Percentiles rank a stretch among this genome's conserved stretches.
Evolutionary conservation across 2,888 invertebrate species (phyloP).

Genomic region (Acronicta leporina): DNA sequence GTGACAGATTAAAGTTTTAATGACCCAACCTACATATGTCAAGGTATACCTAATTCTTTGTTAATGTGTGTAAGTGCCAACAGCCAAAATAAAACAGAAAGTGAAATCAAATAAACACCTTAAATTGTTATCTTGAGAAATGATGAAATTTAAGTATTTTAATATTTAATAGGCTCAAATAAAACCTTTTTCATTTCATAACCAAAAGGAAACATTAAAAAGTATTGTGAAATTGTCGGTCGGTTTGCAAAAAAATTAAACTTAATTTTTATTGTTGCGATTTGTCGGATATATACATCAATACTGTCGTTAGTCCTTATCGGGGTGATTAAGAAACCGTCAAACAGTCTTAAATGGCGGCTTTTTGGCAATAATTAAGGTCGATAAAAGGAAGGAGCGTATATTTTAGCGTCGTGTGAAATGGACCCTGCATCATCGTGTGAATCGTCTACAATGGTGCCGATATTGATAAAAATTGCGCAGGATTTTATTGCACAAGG

Average conservation of each 20-base stretch:
- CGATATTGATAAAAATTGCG: constrained; percentile 1
- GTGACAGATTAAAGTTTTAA: constrained; percentile 45
- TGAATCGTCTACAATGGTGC: constrained; percentile 16
- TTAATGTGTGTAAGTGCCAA: constrained; percentile 11
- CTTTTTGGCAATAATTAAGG: constrained; percentile 51
- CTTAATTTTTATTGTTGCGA: constrained; percentile 56
- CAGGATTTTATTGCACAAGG: neutral
- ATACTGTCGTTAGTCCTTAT: constrained; percentile 60
- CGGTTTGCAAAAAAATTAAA: constrained; percentile 47
- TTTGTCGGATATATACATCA: constrained; percentile 65
- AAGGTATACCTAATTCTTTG: constrained; percentile 38
- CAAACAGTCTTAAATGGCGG: constrained; percentile 57
- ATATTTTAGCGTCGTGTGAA: constrained; percentile 60
- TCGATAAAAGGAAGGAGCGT: constrained; percentile 48
- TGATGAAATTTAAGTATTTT: constrained; percentile 18
- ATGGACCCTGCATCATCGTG: constrained; percentile 52
- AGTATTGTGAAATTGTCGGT: constrained; percentile 47
- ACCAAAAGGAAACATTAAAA: constrained; percentile 62
- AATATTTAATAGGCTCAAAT: constrained; percentile 33
- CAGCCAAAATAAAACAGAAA: constrained; percentile 29
- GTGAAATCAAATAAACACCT: constrained; percentile 9
- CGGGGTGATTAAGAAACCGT: constrained; percentile 61
- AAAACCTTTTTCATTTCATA: constrained; percentile 58
- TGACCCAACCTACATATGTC: constrained; percentile 47
- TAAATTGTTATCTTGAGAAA: constrained; percentile 22